phyloP scores from a whole-genome alignment of 2,797 vertebrate genomes.

The Zalophus californianus region DNA sequence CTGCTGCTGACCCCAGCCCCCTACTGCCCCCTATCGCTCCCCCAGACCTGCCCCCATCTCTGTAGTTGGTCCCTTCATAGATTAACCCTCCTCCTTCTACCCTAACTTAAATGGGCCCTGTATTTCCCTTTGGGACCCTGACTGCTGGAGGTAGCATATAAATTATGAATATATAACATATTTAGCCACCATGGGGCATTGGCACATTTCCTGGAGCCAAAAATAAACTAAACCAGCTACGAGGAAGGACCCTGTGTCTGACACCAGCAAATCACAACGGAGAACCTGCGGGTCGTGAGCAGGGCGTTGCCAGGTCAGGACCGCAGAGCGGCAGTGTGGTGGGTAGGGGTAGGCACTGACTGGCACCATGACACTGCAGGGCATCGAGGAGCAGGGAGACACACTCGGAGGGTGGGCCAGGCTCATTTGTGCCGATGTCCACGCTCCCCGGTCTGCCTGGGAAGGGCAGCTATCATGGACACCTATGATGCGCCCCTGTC shows the following conservation, averaged over 20 bases:
- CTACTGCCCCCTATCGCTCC: background rate
- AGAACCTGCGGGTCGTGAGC: background rate
- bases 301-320: background rate
- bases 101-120: background rate
- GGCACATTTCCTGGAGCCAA: background rate
- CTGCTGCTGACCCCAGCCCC: background rate
- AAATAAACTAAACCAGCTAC: background rate
- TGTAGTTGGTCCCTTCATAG: background rate
- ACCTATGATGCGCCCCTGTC: fast-evolving
- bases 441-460: too few relatives aligned
- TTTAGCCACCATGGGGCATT: background rate
- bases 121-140: background rate
- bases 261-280: background rate
- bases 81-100: background rate
- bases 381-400: background rate
- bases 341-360: background rate
- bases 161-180: background rate
- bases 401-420: background rate
- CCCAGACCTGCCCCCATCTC: background rate
- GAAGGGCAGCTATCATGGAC: background rate
- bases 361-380: background rate
- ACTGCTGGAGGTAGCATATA: background rate
- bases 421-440: fast-evolving
- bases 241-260: background rate
- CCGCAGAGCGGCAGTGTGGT: background rate